Percentiles rank a stretch among this genome's conserved stretches.
These are phyloP conservation scores for Triplophysa dalaica DNA, from an alignment of 2,113 vertebrate genomes.

Conservation along the genomic window DNA sequence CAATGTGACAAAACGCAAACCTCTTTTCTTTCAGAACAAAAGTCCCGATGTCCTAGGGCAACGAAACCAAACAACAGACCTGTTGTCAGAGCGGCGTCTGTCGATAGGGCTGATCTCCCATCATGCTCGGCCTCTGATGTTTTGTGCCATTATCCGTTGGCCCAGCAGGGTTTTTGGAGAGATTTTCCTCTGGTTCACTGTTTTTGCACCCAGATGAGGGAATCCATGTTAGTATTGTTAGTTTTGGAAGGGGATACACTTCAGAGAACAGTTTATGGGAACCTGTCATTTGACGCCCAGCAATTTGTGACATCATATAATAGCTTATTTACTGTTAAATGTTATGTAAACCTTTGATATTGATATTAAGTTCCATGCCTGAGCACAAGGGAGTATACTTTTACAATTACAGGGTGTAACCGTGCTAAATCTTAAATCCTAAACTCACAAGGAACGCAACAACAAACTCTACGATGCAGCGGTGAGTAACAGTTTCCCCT, in stretches of 20 bases:
- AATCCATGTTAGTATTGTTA: conserved; percentile 68
- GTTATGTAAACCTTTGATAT: not conserved
- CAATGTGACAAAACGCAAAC: conserved; percentile 8
- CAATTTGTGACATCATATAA: conserved; percentile 4
- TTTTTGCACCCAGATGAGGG: conserved; percentile 69
- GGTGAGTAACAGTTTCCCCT: conserved; percentile 3
- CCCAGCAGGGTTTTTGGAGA: conserved; percentile 5
- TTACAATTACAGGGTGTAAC: not conserved
- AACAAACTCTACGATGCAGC: not conserved
- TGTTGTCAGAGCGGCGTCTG: conserved; percentile 53
- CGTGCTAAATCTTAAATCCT: not conserved
- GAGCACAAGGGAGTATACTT: conserved; percentile 11
- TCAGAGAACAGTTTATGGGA: conserved; percentile 48
- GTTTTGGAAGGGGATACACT: conserved; percentile 61
- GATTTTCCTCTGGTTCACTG: conserved; percentile 46
- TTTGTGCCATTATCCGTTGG: conserved; percentile 21
- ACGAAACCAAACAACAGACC: conserved; percentile 58
- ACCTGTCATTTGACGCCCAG: conserved; percentile 23
- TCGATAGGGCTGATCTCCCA: conserved; percentile 54
- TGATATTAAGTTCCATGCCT: conserved; percentile 30
- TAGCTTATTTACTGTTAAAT: conserved; percentile 9
- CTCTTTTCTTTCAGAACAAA: conserved; percentile 36
- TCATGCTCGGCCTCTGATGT: conserved; percentile 66
- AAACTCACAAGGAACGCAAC: not conserved
- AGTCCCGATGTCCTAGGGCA: conserved; percentile 55